phyloP scores from a whole-genome alignment of 1,140 invertebrate genomes.

The Leptonema lineaticorne region DNA sequence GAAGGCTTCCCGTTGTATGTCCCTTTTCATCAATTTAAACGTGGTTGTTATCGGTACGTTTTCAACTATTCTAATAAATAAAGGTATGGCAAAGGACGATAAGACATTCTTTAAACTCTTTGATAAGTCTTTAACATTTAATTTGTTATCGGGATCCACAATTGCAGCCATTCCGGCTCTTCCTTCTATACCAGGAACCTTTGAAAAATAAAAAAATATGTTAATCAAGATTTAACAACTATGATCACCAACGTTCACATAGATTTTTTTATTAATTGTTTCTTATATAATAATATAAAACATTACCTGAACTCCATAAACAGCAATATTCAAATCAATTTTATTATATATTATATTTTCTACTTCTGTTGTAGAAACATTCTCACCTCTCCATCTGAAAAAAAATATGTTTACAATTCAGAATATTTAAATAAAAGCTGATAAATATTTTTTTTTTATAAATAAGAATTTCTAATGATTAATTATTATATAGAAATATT shows the following conservation, averaged over 20 bases:
- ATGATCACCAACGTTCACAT: too few species aligned
- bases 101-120: constrained; percentile 67
- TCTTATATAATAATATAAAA: neutral
- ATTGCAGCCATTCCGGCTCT: constrained; percentile 93
- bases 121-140: constrained; percentile 68
- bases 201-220: constrained; percentile 33
- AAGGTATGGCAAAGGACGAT: constrained; percentile 81
- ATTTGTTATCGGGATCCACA: constrained; percentile 67
- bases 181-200: constrained; percentile 84
- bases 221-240: neutral
- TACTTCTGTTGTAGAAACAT: constrained; percentile 94
- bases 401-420: constrained; percentile 2
- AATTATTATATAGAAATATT: neutral
- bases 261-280: too few species aligned
- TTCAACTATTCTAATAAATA: constrained; percentile 83
- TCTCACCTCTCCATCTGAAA: constrained; percentile 90
- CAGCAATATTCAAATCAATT: constrained; percentile 71
- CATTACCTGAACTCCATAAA: constrained; percentile 86
- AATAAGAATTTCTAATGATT: neutral
- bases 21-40: constrained; percentile 87
- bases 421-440: too few species aligned
- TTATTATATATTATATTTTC: constrained; percentile 87
- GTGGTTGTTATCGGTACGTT: constrained; percentile 85
- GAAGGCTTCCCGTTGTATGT: constrained; percentile 79
- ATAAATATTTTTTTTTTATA: neutral